phyloP scores from a whole-genome alignment of 2,888 invertebrate genomes.

The Stratiomys singularior region DNA sequence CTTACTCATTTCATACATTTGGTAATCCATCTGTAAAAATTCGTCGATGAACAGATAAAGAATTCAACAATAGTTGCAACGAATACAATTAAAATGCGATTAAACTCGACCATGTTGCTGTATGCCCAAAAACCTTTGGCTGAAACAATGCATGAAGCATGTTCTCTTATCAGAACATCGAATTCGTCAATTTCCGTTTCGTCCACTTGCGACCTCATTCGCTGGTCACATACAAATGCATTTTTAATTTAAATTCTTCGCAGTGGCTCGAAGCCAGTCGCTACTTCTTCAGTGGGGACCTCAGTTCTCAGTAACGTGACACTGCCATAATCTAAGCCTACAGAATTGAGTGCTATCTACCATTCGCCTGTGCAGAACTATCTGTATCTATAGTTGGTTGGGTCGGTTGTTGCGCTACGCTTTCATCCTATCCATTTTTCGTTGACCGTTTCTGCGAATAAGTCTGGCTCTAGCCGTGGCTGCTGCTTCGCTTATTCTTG shows the following conservation, averaged over 20 bases:
- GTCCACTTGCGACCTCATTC: constrained; percentile 3
- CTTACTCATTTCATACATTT: too few species aligned
- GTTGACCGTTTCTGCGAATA: neutral
- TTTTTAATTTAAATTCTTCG: constrained; percentile 1
- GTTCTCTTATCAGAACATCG: neutral
- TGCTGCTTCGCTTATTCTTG: neutral
- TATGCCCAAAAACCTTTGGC: too few species aligned
- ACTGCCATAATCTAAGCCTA: neutral
- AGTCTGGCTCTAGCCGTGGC: neutral
- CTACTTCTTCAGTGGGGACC: neutral
- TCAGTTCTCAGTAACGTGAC: neutral
- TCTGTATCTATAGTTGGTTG: neutral
- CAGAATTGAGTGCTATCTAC: neutral
- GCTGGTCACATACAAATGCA: constrained; percentile 2
- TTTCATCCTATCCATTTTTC: neutral
- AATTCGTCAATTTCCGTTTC: constrained; percentile 6
- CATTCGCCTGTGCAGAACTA: neutral
- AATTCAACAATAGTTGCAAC: too few species aligned
- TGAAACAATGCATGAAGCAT: neutral
- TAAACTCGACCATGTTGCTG: too few species aligned
- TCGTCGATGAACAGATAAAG: too few species aligned
- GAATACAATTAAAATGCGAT: too few species aligned
- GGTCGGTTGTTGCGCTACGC: neutral
- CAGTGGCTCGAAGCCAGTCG: neutral
- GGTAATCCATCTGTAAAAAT: too few species aligned